Evolutionary conservation across 2,888 invertebrate species (phyloP).

Genomic region (Campopleginae sp.): DNA sequence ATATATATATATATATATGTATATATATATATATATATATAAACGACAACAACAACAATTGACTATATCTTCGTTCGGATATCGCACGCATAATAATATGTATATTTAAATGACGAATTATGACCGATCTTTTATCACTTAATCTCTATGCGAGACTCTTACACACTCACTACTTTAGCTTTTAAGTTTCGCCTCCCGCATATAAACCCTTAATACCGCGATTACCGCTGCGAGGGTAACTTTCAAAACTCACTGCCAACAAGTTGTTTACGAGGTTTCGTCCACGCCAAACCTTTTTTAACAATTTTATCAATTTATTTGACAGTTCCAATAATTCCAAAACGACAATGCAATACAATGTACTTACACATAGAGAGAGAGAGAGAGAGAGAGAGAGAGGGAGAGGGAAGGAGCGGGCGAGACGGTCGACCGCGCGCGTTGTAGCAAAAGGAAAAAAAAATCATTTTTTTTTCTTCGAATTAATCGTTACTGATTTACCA

Average conservation of each 20-base stretch:
- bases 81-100: slow-evolving; percentile 66
- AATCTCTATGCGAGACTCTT: slow-evolving; percentile 59
- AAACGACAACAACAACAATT: slow-evolving; percentile 17
- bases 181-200: slow-evolving; percentile 60
- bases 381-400: slow-evolving; percentile 43
- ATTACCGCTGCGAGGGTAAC: no score
- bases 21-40: no score
- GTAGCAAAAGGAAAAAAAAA: slow-evolving; percentile 58
- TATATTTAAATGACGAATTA: slow-evolving; percentile 58
- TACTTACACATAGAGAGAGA: slow-evolving; percentile 80
- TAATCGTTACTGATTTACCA: slow-evolving; percentile 52
- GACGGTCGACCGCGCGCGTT: slow-evolving; percentile 19
- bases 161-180: slow-evolving; percentile 67
- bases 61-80: slow-evolving; percentile 39
- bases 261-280: slow-evolving; percentile 76
- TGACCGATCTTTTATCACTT: slow-evolving; percentile 59
- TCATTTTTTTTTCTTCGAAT: slow-evolving; percentile 21
- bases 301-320: slow-evolving; percentile 33
- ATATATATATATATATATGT: no score
- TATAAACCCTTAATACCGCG: no score
- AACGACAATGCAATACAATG: slow-evolving; percentile 83
- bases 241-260: slow-evolving; percentile 74
- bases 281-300: slow-evolving; percentile 38
- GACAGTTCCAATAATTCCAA: slow-evolving; percentile 81
- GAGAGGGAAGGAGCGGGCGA: slow-evolving; percentile 46